These are phyloP conservation scores for Drosophila albomicans DNA, from an alignment of 1,140 invertebrate species.

Conservation along the genomic window DNA sequence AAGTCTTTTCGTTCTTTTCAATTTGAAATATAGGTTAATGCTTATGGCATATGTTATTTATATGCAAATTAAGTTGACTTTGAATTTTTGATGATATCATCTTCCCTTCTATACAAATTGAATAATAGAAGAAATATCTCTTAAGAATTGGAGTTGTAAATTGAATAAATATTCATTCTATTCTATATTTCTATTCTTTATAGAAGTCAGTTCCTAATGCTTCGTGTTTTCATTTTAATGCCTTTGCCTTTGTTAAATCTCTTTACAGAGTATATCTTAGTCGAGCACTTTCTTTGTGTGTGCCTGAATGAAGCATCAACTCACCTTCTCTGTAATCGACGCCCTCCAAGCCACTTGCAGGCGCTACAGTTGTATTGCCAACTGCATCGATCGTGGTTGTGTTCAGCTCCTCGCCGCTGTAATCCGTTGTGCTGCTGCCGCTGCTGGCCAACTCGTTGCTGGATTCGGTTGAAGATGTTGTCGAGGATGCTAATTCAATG, in stretches of 20 bases:
- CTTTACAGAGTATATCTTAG: not conserved
- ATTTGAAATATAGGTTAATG: not conserved
- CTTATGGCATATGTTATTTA: not conserved
- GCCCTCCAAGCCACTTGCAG: conserved; percentile 71
- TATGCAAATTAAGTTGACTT: not conserved
- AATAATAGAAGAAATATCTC: no score
- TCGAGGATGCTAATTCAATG: conserved; percentile 67
- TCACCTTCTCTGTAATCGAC: conserved; percentile 84
- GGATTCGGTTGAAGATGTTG: conserved; percentile 56
- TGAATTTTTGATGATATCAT: not conserved
- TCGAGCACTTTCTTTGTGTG: not conserved
- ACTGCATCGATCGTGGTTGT: conserved; percentile 58
- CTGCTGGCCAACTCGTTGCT: conserved; percentile 53
- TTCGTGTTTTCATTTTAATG: not conserved
- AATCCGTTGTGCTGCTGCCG: conserved; percentile 54
- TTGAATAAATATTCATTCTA: no score
- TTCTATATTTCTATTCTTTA: no score
- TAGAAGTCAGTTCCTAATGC: no score
- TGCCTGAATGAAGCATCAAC: conserved; percentile 29
- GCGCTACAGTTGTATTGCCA: conserved; percentile 68
- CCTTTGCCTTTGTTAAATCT: no score
- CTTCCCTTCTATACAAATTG: no score
- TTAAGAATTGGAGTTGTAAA: no score
- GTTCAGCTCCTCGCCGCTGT: conserved; percentile 58
- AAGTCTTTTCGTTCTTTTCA: not conserved